Evolutionary conservation across 2,797 vertebrate species (phyloP), one percentile per base, ranked within the genome.

Genomic region (Salarias fasciatus): DNA sequence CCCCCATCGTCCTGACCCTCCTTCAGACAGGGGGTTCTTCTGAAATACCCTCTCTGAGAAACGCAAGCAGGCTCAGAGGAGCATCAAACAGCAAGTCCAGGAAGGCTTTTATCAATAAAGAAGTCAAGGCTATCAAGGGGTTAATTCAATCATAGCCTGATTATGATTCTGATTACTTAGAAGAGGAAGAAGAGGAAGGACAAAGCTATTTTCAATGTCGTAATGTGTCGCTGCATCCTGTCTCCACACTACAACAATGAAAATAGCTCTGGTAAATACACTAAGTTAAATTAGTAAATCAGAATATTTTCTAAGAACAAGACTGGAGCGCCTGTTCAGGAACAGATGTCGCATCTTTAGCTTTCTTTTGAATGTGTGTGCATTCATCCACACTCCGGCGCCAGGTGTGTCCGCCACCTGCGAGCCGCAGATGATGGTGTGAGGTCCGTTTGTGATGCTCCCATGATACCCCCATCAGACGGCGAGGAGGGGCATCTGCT

Each of bases 361-460:
- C 43, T 8, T 49, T 53, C 47, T 55, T 12, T n/a, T 29, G 18
- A 48, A 37, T 43, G 47, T 63, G 56, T 72, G 43, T 49, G 31
- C 35, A 36, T 36, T 53, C 49, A 56, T 45, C 55, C 28, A 10
- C 14, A 11, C 10, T 33, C 35, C 42, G 58, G 50, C 37, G 13
- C 75, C 86, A 85, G 88, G 81, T 83, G 84, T 18, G 14, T 52
- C 36, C 53, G 70, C 70, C 86, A 86, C 78, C 87, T 82, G 86
- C 67, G 70, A 74, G 56, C 51, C 28, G 13, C 38, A 24, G 61
- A 69, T 67, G 72, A 69, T 69, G 75, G 78, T 81, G 80, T 82
- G 79, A 69, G 70, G 83, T 63, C 81, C 77, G 63, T 59, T n/a
- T 65, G 63, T 56, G 72, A 84, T 74, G 76, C 77, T 85, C 82